Percentiles rank a stretch among this genome's conserved stretches.
phyloP scores from a whole-genome alignment of 2,113 vertebrate species.

The Hydropotes inermis region DNA sequence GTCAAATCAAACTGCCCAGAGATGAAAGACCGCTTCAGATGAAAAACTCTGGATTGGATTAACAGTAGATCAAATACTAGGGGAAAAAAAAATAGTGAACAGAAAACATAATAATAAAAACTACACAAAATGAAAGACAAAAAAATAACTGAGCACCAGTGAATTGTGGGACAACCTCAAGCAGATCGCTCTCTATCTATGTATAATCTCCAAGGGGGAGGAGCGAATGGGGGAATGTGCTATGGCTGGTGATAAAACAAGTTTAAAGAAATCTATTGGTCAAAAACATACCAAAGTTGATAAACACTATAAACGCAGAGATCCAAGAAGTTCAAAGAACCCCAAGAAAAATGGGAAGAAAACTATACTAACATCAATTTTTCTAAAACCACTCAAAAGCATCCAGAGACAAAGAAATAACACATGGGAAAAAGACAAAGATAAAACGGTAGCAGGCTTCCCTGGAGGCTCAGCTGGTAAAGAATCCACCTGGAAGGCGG shows the following conservation, averaged over 20 bases:
- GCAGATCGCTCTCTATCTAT: accelerated
- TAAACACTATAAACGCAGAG: not conserved
- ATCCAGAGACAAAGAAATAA: not conserved
- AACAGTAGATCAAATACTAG: not conserved
- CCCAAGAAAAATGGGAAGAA: not conserved
- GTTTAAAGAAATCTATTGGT: not conserved
- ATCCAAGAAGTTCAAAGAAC: not conserved
- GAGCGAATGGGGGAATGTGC: too few species aligned
- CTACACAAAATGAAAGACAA: not conserved
- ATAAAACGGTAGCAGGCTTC: not conserved
- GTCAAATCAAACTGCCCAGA: not conserved
- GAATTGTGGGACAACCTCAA: not conserved
- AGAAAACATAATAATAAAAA: not conserved
- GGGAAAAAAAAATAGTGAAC: not conserved
- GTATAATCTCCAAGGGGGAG: not conserved
- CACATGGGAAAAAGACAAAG: not conserved
- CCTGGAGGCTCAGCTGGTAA: too few species aligned
- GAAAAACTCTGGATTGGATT: not conserved
- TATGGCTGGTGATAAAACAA: not conserved
- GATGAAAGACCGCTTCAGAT: not conserved
- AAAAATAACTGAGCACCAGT: not conserved
- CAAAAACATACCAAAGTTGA: not conserved
- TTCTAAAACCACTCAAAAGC: not conserved
- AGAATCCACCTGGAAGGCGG: accelerated
- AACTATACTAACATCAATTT: not conserved